phyloP scores from a whole-genome alignment of 2,113 vertebrate genomes.

The Podilymbus podiceps region DNA sequence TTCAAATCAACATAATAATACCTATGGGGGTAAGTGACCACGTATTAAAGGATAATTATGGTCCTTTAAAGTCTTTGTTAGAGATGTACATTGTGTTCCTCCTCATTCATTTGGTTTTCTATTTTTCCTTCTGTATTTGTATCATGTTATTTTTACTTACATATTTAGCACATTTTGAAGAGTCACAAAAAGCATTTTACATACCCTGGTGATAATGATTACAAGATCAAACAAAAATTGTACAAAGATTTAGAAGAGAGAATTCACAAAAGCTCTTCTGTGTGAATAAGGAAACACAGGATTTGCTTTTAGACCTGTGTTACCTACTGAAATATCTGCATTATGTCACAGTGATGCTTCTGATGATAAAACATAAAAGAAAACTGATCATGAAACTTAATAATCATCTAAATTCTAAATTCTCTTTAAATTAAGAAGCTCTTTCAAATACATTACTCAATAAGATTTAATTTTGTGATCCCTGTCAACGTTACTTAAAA shows the following conservation, averaged over 20 bases:
- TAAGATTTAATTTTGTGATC: background rate
- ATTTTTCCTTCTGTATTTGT: background rate
- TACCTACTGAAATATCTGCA: background rate
- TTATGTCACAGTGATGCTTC: background rate
- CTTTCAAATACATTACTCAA: background rate
- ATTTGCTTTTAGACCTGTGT: background rate
- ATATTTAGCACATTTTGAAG: background rate
- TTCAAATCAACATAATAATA: background rate
- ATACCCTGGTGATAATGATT: background rate
- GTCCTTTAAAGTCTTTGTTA: background rate
- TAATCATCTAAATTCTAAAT: background rate
- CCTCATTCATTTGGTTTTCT: background rate
- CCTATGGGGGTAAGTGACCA: background rate
- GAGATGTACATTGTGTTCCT: background rate
- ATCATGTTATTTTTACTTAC: background rate
- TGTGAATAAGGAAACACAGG: background rate
- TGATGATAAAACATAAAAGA: background rate
- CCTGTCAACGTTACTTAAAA: background rate
- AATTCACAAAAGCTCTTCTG: background rate
- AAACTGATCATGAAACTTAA: background rate
- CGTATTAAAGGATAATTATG: background rate
- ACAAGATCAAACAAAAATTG: conserved; percentile 12
- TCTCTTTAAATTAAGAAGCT: background rate
- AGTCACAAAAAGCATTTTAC: background rate
- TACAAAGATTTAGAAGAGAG: background rate